A percentile compares a stretch with the other conserved stretches of the same genome.
Conservation (phyloP, 2,797 vertebrate genomes). For the Oreochromis mossambicus region DNA sequence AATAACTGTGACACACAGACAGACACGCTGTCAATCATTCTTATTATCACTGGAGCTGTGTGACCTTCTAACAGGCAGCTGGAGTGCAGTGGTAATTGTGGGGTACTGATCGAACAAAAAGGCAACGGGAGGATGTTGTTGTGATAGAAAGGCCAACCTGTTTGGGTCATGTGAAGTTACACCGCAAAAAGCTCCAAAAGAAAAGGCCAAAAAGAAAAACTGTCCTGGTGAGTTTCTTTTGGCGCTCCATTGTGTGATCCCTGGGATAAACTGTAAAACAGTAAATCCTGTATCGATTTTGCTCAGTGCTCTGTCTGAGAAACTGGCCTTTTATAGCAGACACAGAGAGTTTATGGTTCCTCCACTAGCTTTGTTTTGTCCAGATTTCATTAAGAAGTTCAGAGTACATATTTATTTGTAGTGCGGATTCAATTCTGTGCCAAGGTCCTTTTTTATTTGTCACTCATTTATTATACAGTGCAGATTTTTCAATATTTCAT, state of each 20-base stretch:
- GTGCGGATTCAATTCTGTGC: neutral
- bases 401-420: neutral
- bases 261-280: neutral
- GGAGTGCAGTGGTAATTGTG: neutral
- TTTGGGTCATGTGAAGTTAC: neutral
- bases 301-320: neutral
- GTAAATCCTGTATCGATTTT: neutral
- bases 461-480: neutral
- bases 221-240: neutral
- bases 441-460: neutral
- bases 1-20: neutral
- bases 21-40: neutral
- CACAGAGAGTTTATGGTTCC: neutral
- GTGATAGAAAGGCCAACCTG: conserved; percentile 3
- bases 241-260: neutral
- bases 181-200: neutral
- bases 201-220: neutral
- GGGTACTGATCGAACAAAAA: neutral
- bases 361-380: neutral
- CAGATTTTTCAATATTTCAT: neutral
- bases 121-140: conserved; percentile 22
- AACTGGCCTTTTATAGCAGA: neutral
- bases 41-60: conserved; percentile 8
- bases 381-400: neutral
- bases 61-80: neutral